phyloP scores from a whole-genome alignment of 2,113 vertebrate species.

The Pterocles orientalis region DNA sequence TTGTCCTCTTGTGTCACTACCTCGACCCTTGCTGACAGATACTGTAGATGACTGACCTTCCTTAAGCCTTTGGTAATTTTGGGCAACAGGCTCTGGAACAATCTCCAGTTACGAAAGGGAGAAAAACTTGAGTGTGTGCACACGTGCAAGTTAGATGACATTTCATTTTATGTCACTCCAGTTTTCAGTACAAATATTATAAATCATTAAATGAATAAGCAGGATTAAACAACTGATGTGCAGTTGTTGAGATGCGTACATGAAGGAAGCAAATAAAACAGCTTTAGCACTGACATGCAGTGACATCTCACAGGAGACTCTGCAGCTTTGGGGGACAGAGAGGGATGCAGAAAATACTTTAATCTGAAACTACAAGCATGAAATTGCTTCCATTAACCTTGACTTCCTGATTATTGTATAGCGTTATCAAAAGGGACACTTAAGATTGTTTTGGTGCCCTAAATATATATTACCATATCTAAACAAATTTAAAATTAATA shows the following conservation, averaged over 20 bases:
- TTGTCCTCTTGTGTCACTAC: not conserved
- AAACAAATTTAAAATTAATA: constrained; percentile 20
- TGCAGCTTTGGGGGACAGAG: not conserved
- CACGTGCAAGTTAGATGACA: not conserved
- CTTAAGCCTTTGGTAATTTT: not conserved
- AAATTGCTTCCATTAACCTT: constrained; percentile 37
- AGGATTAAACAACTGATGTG: not conserved
- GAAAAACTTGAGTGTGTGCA: not conserved
- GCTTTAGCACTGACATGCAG: not conserved
- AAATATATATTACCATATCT: not conserved
- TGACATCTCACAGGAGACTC: not conserved
- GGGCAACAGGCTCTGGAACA: not conserved
- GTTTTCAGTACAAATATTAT: not conserved
- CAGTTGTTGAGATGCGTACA: not conserved
- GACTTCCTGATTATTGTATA: constrained; percentile 13
- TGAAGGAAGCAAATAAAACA: not conserved
- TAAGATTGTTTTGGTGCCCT: not conserved
- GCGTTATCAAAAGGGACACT: constrained; percentile 16
- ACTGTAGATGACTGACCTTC: not conserved
- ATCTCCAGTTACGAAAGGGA: not conserved
- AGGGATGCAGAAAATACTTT: not conserved
- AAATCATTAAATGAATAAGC: not conserved
- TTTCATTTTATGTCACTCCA: not conserved
- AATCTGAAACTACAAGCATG: constrained; percentile 25
- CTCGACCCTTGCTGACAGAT: accelerated